phyloP scores from a whole-genome alignment of 2,888 invertebrate species.

The Leptarthrus brevirostris region DNA sequence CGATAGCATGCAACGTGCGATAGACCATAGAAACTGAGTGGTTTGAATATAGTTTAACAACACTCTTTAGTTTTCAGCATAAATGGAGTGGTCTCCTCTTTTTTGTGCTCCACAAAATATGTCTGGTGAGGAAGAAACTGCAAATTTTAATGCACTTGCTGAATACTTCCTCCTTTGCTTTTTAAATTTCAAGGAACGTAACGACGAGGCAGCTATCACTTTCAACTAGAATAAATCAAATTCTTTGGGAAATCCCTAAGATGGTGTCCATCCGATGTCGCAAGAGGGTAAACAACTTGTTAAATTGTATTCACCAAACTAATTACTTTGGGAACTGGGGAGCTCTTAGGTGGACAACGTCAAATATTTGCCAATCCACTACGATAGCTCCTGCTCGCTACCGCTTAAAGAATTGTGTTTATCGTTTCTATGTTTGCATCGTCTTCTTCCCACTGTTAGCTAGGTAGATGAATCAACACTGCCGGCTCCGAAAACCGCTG shows the following conservation, averaged over 20 bases:
- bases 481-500: neutral
- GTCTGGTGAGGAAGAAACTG: slow-evolving; percentile 10
- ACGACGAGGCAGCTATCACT: neutral
- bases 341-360: neutral
- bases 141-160: slow-evolving; percentile 28
- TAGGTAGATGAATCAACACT: slow-evolving; percentile 12
- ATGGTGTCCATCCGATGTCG: slow-evolving; percentile 2
- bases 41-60: slow-evolving; percentile 35
- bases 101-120: neutral
- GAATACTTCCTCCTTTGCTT: slow-evolving; percentile 18
- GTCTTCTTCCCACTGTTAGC: neutral
- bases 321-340: slow-evolving; percentile 10
- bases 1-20: neutral
- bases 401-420: neutral
- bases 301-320: neutral
- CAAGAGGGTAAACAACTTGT: slow-evolving; percentile 13
- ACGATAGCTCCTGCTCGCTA: neutral
- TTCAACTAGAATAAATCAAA: neutral
- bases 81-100: slow-evolving; percentile 8
- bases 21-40: neutral
- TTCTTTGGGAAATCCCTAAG: neutral
- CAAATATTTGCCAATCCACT: neutral
- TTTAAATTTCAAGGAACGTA: no score
- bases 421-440: neutral
- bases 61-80: slow-evolving; percentile 2